Evolutionary conservation across 2,113 vertebrate genomes (phyloP), one percentile per base, ranked within the genome.

Genomic region (Corythornis madagascariensis): DNA sequence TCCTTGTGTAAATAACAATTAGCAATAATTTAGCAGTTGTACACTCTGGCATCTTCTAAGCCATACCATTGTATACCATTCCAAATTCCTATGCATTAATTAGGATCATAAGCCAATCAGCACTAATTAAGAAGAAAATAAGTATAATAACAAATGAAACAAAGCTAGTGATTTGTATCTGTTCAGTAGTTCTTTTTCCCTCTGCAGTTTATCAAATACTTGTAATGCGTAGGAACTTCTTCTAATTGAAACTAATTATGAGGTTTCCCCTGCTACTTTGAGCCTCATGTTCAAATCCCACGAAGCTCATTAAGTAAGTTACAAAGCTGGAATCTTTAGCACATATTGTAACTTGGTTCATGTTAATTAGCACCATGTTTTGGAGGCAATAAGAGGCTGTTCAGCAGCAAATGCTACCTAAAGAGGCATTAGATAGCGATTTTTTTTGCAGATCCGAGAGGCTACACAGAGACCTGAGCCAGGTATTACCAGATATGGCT

Each of bases 231-330:
- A 97, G 97, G 97, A 98, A 97, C 96, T 97, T 98, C 97, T 96
- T 96, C 93, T 98, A 98, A 98, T 97, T 98, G 97, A 97, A 97
- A 95, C 96, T 98, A 98, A 98, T 98, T 98, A 98, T 95, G 97
- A 98, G 97, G 96, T 97, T 98, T 98, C 97, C 97, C 97, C 87
- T 96, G 97, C 94, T 97, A 97, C 97, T 97, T 97, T 93, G 95
- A 97, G 97, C 93, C 92, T 98, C 96, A 88, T 97, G 97, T 96
- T 97, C 96, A 98, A 98, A 98, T 98, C 97, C 97, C 97, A 97
- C 15, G 42, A 97, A 98, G 96, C 97, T 98, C 97, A 97, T 98
- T 98, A 98, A 98, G 97, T 95, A 98, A 97, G 97, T 96, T 97
- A 97, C 95, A 97, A 97, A 97, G 96, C 96, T 97, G 93, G 96